Evolutionary conservation across 1,140 invertebrate species (phyloP).

Genomic region (Heliconius congener): DNA sequence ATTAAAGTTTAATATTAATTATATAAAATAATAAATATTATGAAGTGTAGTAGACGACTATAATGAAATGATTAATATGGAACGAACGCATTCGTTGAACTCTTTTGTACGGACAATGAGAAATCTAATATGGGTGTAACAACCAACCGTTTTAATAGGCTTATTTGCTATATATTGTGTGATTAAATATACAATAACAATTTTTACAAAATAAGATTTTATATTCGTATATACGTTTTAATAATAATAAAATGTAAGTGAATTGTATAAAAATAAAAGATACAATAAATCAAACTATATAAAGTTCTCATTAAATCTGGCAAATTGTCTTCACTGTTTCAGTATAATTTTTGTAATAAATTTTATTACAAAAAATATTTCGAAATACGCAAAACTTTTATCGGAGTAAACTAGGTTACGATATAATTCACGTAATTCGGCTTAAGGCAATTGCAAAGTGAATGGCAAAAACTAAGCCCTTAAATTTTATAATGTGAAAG

Average conservation of each 20-base stretch:
- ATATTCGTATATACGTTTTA: too few relatives aligned
- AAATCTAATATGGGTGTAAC: not conserved
- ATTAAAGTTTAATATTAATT: not conserved
- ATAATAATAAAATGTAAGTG: too few relatives aligned
- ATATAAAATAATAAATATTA: not conserved
- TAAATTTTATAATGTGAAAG: slow-evolving; percentile 26
- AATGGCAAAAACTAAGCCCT: slow-evolving; percentile 29
- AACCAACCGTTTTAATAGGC: not conserved
- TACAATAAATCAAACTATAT: not conserved
- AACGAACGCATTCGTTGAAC: slow-evolving; percentile 53
- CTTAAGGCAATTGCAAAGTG: slow-evolving; percentile 21
- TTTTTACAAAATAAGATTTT: not conserved
- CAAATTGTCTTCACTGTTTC: not conserved
- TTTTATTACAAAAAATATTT: slow-evolving; percentile 18
- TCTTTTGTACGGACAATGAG: slow-evolving; percentile 45
- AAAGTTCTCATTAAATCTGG: not conserved
- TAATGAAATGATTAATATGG: not conserved
- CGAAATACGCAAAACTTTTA: slow-evolving; percentile 20
- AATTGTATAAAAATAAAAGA: not conserved
- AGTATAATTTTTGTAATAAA: slow-evolving; percentile 7
- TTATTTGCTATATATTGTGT: not conserved
- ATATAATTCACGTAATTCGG: slow-evolving; percentile 26
- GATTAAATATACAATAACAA: not conserved
- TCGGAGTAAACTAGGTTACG: slow-evolving; percentile 25
- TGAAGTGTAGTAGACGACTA: not conserved